Evolutionary conservation across 2,113 vertebrate species (phyloP).

Genomic region (Marmota flaviventris): DNA sequence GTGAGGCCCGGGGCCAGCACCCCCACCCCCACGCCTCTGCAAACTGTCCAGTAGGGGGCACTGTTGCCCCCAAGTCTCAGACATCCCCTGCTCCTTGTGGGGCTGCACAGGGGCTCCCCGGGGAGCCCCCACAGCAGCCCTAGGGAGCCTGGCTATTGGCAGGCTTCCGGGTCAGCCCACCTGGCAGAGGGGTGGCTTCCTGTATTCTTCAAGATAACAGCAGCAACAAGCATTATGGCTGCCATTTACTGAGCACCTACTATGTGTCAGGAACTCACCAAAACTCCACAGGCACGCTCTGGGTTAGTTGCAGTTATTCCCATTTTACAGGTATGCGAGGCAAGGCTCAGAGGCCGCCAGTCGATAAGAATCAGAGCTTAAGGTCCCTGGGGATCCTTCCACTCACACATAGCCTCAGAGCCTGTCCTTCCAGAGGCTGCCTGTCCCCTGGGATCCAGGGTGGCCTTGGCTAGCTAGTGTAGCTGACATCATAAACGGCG

Average conservation of each 20-base stretch:
- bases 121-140: background rate
- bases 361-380: background rate
- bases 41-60: background rate
- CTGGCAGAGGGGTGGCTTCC: background rate
- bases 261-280: too few relatives aligned
- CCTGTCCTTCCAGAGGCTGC: too few relatives aligned
- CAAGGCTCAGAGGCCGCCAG: background rate
- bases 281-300: background rate
- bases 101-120: background rate
- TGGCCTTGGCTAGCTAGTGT: background rate
- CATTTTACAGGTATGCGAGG: background rate
- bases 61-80: background rate
- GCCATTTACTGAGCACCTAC: background rate
- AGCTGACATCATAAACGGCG: background rate
- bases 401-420: background rate
- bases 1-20: fast-evolving
- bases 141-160: background rate
- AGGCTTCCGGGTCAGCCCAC: background rate
- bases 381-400: background rate
- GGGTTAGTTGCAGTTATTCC: background rate
- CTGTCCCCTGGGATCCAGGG: background rate
- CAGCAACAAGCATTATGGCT: fast-evolving
- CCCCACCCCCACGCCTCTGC: too few relatives aligned
- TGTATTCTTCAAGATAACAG: background rate
- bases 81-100: fast-evolving